Evolutionary conservation across 1,140 invertebrate genomes (phyloP), one percentile per base, ranked within the genome.

Genomic region (Phymorhynchus buccinoides): DNA sequence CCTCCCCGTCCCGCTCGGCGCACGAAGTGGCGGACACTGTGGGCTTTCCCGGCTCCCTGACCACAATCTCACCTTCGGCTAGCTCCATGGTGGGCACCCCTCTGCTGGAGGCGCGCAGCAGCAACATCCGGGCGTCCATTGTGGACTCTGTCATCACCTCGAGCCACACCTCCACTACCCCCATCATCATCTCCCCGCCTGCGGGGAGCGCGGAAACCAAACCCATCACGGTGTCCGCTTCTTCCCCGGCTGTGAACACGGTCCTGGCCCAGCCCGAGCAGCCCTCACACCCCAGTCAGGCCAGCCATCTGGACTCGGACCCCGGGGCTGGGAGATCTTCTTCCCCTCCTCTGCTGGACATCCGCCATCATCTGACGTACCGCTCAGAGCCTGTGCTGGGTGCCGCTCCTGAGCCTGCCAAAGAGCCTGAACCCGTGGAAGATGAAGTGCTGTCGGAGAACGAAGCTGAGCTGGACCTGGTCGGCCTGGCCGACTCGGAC

Each of bases 111-210:
- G 81, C 41, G 1, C 56, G 62, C n/a, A 83, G 62, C 35, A 83
- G 62, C 81, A 83, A 83, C 81, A 83, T 83, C 37, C 81, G 81
- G n/a, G 66, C 81, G 9, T 71, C 81, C 62, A 71, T 83, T 56
- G 81, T 83, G 22, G 81, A 83, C 32, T 37, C 56, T n/a, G 81
- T 83, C 41, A 71, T 62, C 52, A 41, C 62, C 22, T 39, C 37
- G 9, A 66, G 81, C 37, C 39, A 27, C 1, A 9, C 37, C 41
- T 32, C 81, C 27, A 83, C 81, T 39, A 83, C 41, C 41, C 81
- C 81, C 41, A 71, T 83, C 66, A 37, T 83, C 62, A 71, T 83
- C 6, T 83, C 81, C 18, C 81, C 81, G 0, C 81, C 81, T 27
- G 35, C 62, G 3, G 79, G 79, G n/a, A 22, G 14, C 16, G 4